Evolutionary conservation across 2,888 invertebrate genomes (phyloP), one percentile per base, ranked within the genome.

Genomic region (Linnaemya vulpina): DNA sequence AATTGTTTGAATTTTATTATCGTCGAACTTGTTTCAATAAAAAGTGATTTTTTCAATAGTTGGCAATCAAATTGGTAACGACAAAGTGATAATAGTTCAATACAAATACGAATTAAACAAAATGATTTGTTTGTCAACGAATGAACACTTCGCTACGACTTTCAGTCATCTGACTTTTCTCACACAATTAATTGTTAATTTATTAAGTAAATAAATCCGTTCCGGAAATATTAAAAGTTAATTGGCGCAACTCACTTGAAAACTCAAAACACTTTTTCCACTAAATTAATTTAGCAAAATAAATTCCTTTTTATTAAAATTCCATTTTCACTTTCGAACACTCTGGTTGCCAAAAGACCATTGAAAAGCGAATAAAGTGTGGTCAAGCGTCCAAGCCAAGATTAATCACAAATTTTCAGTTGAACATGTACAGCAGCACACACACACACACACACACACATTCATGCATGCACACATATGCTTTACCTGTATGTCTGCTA

Each of bases 281-380:
- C 2, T 58, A 7, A 49, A 5, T 22, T 10, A n/a, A 17, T 20
- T 63, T 25, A 53, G 15, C 9, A 35, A 49, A 20, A 49, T n/a
- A 3, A n/a, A 25, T 22, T 63, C 10, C 9, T 43, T 63, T 67
- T 22, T 7, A 3, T 30, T 22, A 20, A 62, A 40, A n/a, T 30
- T 58, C 38, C 35, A 53, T 73, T 38, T 74, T 62, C 49, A 81
- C 86, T 71, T 84, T 79, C 76, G 22, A 73, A 76, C 86, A 82
- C 86, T 82, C 79, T 76, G 82, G 70, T 82, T 76, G 82, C 68
- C 68, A 17, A 79, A 82, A 76, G 40, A 43, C 55, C 51, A 79
- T 84, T 86, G 58, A 86, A 75, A 68, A 38, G 55, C 63, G 38
- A 38, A 68, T 43, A 76, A 74, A 63, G 20, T 76, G 76, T 76